Evolutionary conservation across 2,797 vertebrate species (phyloP).

Genomic region (Sebastes nivosus): DNA sequence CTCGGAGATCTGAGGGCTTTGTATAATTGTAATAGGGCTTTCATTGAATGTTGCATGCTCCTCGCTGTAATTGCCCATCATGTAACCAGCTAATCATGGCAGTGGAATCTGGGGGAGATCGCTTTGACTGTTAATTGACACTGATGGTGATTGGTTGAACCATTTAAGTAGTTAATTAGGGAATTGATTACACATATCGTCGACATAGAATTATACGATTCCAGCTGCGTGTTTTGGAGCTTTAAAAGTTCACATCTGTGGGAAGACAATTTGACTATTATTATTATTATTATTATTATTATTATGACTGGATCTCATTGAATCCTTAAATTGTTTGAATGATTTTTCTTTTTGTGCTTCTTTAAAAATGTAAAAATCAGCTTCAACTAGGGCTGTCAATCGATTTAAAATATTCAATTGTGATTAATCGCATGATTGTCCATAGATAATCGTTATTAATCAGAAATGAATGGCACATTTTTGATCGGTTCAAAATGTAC

Average conservation of each 20-base stretch:
- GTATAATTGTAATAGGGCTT: constrained; percentile 62
- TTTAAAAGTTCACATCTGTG: constrained; percentile 50
- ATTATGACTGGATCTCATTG: background rate
- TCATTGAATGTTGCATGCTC: constrained; percentile 47
- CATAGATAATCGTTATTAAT: too few species aligned
- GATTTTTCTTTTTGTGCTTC: background rate
- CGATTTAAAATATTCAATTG: too few species aligned
- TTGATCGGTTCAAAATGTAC: too few species aligned
- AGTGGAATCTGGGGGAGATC: constrained; percentile 63
- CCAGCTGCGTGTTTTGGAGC: constrained; percentile 47
- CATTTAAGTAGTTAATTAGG: constrained; percentile 71
- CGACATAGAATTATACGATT: constrained; percentile 46
- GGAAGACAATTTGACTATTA: constrained; percentile 9
- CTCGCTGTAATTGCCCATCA: constrained; percentile 74
- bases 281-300: background rate
- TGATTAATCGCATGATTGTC: too few species aligned
- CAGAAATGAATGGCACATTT: accelerated
- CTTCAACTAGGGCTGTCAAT: background rate
- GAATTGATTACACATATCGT: constrained; percentile 69
- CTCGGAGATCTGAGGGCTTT: constrained; percentile 65
- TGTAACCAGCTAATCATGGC: constrained; percentile 73
- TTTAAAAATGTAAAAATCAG: background rate
- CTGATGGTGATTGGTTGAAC: constrained; percentile 75
- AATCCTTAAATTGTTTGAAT: background rate
- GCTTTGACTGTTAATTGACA: constrained; percentile 74